These are phyloP conservation scores for Synanceia verrucosa DNA, from an alignment of 2,797 vertebrate genomes.

Conservation along the genomic window DNA sequence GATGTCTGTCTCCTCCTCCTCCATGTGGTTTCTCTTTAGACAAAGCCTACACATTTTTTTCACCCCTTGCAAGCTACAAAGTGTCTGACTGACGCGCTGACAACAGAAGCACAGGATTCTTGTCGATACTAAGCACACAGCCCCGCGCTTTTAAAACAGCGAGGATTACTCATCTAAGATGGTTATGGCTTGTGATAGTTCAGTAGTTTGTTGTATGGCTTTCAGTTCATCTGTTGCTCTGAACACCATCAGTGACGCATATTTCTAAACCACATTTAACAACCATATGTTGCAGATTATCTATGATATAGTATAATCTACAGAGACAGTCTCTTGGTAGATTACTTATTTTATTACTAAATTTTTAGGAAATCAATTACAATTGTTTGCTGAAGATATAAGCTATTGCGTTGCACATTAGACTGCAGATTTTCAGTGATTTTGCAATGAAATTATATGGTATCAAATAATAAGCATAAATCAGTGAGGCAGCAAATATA, in stretches of 20 bases:
- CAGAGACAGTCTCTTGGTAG: constrained; percentile 11
- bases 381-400: background rate
- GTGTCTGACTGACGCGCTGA: constrained; percentile 48
- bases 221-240: constrained; percentile 66
- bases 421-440: constrained; percentile 24
- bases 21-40: constrained; percentile 59
- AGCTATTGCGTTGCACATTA: constrained; percentile 53
- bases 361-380: constrained; percentile 5
- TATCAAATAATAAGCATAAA: constrained; percentile 3
- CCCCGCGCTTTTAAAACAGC: constrained; percentile 27
- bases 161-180: constrained; percentile 30
- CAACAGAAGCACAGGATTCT: constrained; percentile 61
- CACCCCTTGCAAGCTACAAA: constrained; percentile 14
- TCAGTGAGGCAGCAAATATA: constrained; percentile 14
- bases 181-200: constrained; percentile 68
- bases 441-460: constrained; percentile 10
- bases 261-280: constrained; percentile 27
- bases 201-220: constrained; percentile 64
- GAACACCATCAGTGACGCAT: constrained; percentile 31
- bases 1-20: constrained; percentile 62
- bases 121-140: constrained; percentile 45
- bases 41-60: constrained; percentile 45
- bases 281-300: constrained; percentile 16
- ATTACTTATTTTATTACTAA: constrained; percentile 11
- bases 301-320: constrained; percentile 23